These are phyloP conservation scores for Trissolcus brochymenae DNA, from an alignment of 2,888 invertebrate species.

Conservation along the genomic window DNA sequence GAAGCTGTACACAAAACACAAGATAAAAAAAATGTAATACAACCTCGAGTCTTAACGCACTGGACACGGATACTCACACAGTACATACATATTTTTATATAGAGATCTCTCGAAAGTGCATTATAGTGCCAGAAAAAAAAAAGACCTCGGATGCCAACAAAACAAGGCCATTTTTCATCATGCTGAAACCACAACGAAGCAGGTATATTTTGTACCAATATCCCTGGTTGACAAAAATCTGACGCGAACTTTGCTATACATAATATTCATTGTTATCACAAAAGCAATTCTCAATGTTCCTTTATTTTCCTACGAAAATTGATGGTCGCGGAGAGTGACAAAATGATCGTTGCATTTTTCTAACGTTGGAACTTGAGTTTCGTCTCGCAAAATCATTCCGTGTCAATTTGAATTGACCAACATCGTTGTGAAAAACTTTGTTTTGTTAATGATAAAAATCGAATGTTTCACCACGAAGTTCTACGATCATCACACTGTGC, in stretches of 20 bases:
- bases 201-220: conserved; percentile 57
- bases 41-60: conserved; percentile 66
- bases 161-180: conserved; percentile 58
- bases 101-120: conserved; percentile 74
- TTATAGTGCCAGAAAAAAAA: conserved; percentile 69
- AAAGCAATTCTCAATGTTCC: conserved; percentile 26
- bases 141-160: conserved; percentile 66
- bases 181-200: conserved; percentile 53
- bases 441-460: conserved; percentile 14
- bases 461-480: neutral
- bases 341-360: too few species aligned
- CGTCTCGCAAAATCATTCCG: too few species aligned
- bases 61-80: conserved; percentile 67
- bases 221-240: conserved; percentile 38
- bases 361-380: neutral
- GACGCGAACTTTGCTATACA: conserved; percentile 36
- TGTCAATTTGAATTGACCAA: too few species aligned
- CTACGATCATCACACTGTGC: conserved; percentile 9
- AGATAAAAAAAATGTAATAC: conserved; percentile 38
- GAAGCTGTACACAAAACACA: conserved; percentile 7
- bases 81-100: conserved; percentile 73
- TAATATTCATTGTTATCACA: conserved; percentile 42
- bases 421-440: neutral
- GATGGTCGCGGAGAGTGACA: too few species aligned
- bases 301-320: conserved; percentile 3